Evolutionary conservation across 2,888 invertebrate species (phyloP), one percentile per base, ranked within the genome.

Genomic region (Lingula anatina): DNA sequence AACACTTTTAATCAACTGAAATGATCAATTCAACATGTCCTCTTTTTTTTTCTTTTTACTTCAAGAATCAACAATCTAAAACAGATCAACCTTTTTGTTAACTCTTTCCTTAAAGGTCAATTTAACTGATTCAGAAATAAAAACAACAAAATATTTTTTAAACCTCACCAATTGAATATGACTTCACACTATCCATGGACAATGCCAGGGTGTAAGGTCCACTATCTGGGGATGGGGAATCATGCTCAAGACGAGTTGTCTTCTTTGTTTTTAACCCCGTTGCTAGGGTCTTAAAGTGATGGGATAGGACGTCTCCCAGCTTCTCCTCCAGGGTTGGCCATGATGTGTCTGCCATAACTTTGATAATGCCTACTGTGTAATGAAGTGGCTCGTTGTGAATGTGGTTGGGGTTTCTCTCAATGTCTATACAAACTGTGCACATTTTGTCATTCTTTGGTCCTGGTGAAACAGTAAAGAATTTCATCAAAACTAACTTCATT

Each of bases 251-350:
- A 15, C 66, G 55, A 41, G 55, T 59, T 9, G 66, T 64, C 43
- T 66, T 65, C 49, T 65, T 67, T 1, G 68, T 71, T 23, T 62
- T 60, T 39, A 74, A 51, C 9, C 74, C 74, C 2, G 51, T 47
- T 46, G 69, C 65, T 31, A 72, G 47, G 41, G 65, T 62, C 9
- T 50, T 51, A 31, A 69, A 59, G 56, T 71, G 71, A 7, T 44
- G 50, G n/a, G 59, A 50, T 20, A 70, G 47, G 15, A 64, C 49
- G 2, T 52, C 44, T 5, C 53, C 51, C 24, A 72, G 53, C 18
- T 52, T 51, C 21, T 62, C 59, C 49, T 71, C 71, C 41, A 74
- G 53, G 23, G 60, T 53, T 4, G 38, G 23, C 74, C 71, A 71
- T 20, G 53, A 46, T 35, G 60, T 60, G 9, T 46, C 49, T 2